Evolutionary conservation across 2,888 invertebrate species (phyloP).

Genomic region (Kryphioiulus occultus): DNA sequence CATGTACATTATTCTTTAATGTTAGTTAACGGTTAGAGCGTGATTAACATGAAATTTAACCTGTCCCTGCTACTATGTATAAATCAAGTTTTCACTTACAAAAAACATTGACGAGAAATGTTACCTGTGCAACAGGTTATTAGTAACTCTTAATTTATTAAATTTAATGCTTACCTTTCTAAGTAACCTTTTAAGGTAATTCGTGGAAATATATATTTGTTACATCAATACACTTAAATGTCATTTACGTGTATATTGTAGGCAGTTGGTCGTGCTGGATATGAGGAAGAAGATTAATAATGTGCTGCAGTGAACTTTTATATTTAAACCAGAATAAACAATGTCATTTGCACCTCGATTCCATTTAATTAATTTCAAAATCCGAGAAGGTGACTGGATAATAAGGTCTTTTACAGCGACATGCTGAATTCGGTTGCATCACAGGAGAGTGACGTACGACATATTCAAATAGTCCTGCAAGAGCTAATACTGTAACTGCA

Average conservation of each 20-base stretch:
- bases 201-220: neutral
- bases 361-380: neutral
- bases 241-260: neutral
- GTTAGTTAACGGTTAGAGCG: no score
- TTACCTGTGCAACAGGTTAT: neutral
- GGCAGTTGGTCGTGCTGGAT: neutral
- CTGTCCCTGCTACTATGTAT: no score
- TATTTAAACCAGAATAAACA: neutral
- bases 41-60: no score
- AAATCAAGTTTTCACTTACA: no score
- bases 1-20: no score
- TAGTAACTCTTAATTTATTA: neutral
- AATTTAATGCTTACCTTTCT: neutral
- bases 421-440: neutral
- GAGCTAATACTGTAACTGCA: neutral
- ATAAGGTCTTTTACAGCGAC: neutral
- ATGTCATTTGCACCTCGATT: constrained; percentile 15
- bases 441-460: neutral
- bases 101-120: no score
- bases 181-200: neutral
- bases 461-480: neutral
- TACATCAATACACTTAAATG: neutral
- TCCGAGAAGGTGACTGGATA: constrained; percentile 12
- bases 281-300: neutral
- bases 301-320: neutral